Evolutionary conservation across 2,888 invertebrate genomes (phyloP), one percentile per base, ranked within the genome.

Genomic region (Campoletis raptor): DNA sequence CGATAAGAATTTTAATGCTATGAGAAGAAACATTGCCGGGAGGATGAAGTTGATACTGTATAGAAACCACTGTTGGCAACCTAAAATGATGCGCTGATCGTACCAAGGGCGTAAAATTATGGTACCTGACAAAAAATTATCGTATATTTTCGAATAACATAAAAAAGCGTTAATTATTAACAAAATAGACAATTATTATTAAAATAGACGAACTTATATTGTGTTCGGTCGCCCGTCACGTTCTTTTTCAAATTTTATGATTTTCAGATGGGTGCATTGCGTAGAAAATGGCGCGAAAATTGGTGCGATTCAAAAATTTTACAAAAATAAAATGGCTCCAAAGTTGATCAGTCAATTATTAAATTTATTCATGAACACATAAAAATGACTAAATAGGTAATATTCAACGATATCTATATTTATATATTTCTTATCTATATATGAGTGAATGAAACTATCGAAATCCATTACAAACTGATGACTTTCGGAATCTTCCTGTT

Each of bases 11-110:
- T n/a, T n/a, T n/a, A n/a, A n/a, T n/a, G n/a, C n/a, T n/a, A n/a
- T n/a, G n/a, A n/a, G n/a, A n/a, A n/a, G n/a, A n/a, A n/a, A n/a
- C n/a, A n/a, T n/a, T n/a, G n/a, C n/a, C n/a, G n/a, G n/a, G n/a
- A n/a, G n/a, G n/a, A n/a, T n/a, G n/a, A n/a, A n/a, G n/a, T n/a
- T n/a, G n/a, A n/a, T n/a, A n/a, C n/a, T n/a, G n/a, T n/a, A n/a
- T n/a, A n/a, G n/a, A n/a, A n/a, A n/a, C n/a, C n/a, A n/a, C n/a
- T 70, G 45, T 70, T 70, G 48, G 70, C 70, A 70, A 48, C 70
- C 48, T 70, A 15, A 15, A 48, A 70, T 24, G 24, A 30, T 24
- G 70, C 48, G 70, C 48, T 45, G 48, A 70, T 70, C 48, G 70
- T 70, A 70, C 45, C 45, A 48, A 48, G 70, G 30, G 70, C 70